Conservation (phyloP, 2,888 invertebrate genomes). For the Auanema sp. region DNA sequence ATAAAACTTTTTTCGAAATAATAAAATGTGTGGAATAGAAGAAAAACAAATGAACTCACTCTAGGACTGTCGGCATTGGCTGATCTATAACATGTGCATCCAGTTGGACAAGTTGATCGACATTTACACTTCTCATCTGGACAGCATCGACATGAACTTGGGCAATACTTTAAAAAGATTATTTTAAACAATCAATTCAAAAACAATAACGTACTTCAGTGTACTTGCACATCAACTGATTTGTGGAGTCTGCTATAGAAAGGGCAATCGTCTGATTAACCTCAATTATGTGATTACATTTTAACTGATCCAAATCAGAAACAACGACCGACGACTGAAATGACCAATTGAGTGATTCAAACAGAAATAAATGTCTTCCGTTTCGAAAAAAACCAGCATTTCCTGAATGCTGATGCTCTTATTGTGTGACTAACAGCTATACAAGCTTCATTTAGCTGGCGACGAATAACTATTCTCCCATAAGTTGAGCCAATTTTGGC, state of each 20-base stretch:
- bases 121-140: conserved; percentile 21
- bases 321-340: conserved; percentile 16
- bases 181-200: not conserved
- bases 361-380: no score
- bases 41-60: conserved; percentile 11
- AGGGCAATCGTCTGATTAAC: conserved; percentile 25
- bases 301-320: conserved; percentile 26
- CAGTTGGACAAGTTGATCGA: conserved; percentile 29
- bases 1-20: no score
- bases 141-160: not conserved
- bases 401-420: no score
- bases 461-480: no score
- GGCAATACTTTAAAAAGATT: not conserved
- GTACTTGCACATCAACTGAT: conserved; percentile 46
- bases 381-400: no score
- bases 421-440: no score
- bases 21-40: no score
- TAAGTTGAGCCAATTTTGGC: no score
- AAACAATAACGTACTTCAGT: conserved; percentile 22
- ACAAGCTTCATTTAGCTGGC: no score
- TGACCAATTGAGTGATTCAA: not conserved
- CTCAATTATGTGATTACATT: conserved; percentile 28
- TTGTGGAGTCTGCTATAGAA: conserved; percentile 30
- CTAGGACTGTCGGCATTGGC: conserved; percentile 18
- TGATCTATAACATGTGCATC: conserved; percentile 28